Evolutionary conservation across 2,797 vertebrate species (phyloP), one percentile per base, ranked within the genome.

Genomic region (Mormyrus hasselquistii): DNA sequence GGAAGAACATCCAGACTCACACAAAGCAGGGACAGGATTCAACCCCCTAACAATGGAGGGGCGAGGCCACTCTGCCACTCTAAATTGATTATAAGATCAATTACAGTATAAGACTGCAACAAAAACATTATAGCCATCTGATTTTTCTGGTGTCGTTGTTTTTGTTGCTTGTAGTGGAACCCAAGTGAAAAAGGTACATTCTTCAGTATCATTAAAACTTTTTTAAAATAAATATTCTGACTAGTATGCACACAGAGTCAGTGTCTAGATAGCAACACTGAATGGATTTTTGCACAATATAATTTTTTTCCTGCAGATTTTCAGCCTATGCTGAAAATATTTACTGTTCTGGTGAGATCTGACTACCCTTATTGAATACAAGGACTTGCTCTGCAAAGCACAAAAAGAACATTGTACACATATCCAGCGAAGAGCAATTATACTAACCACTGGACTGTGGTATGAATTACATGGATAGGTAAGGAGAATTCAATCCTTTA

Each of bases 381-480:
- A 25, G 38, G 88, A n/a, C 49, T 62, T 57, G 47, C 25, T 76
- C 83, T 76, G 29, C 62, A 25, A 22, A 19, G 50, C 8, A 89
- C 85, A 87, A 82, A 76, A 89, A 89, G 89, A 41, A 82, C 89
- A 89, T 76, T 89, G 89, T 89, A 50, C 65, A 62, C 16, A 53
- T 57, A 34, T 82, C 52, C 52, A 82, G 22, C 6, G 52, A 89
- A 87, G 69, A 87, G 65, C 85, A 89, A 87, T 87, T 89, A 89
- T 79, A 87, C 86, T 53, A 87, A 38, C 34, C 34, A 79, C 86
- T 89, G 65, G 38, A 82, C 84, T 87, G 38, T 52, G 65, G 85
- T 87, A 89, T 87, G 50, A 89, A 57, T 89, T 87, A 87, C 62
- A 79, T 73, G 65, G 47, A 89, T 41, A 89, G 89, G 89, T 87